Conservation (phyloP, 2,113 vertebrate species). For the Cricetomys ansorgei region DNA sequence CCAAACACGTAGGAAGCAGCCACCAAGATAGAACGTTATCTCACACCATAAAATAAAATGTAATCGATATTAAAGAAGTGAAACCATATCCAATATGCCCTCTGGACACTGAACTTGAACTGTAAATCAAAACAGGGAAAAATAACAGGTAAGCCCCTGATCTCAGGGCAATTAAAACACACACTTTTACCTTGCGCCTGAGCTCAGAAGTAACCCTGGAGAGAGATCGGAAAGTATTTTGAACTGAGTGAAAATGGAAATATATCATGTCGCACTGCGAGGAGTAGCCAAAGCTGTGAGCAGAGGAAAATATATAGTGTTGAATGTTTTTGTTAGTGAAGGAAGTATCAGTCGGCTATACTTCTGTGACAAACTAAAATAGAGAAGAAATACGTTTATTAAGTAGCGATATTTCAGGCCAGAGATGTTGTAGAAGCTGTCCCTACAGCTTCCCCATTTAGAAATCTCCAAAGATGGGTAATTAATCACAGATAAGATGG, state of each 20-base stretch:
- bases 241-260: not conserved
- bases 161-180: not conserved
- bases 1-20: not conserved
- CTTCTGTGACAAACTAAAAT: not conserved
- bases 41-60: not conserved
- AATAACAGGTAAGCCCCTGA: not conserved
- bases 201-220: not conserved
- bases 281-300: not conserved
- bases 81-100: not conserved
- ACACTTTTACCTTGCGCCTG: not conserved
- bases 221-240: not conserved
- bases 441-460: not conserved
- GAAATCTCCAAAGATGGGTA: rapidly evolving
- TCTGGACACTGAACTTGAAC: not conserved
- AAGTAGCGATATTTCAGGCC: not conserved
- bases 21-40: not conserved
- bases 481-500: not conserved
- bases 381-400: not conserved
- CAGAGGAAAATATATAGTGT: not conserved
- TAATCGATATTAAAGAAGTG: not conserved
- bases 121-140: not conserved
- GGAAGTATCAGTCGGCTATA: not conserved
- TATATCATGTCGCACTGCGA: rapidly evolving
- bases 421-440: not conserved
- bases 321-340: not conserved